Evolutionary conservation across 2,797 vertebrate genomes (phyloP).

Genomic region (Gallinago stenura): DNA sequence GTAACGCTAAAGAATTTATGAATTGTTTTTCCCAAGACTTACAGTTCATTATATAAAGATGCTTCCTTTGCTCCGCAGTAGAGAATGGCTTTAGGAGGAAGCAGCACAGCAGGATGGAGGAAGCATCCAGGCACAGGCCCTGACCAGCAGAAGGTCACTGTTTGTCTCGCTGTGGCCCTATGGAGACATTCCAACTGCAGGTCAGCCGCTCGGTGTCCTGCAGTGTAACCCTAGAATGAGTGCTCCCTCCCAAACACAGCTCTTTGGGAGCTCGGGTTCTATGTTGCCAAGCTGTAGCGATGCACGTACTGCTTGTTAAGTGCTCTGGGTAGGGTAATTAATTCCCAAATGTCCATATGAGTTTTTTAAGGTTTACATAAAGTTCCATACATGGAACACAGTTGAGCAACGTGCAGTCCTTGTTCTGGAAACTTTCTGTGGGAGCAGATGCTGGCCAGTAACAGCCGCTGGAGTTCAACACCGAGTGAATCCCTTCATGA

Average conservation of each 20-base stretch:
- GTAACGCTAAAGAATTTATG: not conserved
- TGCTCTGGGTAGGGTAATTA: not conserved
- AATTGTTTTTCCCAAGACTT: not conserved
- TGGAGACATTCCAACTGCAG: not conserved
- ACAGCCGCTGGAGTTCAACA: not conserved
- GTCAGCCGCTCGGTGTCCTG: rapidly evolving
- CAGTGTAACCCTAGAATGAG: not conserved
- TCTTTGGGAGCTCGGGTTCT: rapidly evolving
- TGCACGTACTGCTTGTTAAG: rapidly evolving
- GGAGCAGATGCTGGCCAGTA: not conserved
- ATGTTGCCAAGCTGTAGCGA: rapidly evolving
- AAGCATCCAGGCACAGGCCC: not conserved
- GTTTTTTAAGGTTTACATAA: not conserved
- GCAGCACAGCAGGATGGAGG: rapidly evolving
- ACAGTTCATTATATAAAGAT: not conserved
- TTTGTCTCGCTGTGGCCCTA: not conserved
- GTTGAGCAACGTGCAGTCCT: not conserved
- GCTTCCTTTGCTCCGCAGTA: not conserved
- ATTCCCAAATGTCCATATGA: not conserved
- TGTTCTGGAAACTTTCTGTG: not conserved
- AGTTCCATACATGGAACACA: not conserved
- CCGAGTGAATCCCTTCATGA: not conserved
- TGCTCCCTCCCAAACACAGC: not conserved
- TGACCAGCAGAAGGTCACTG: not conserved
- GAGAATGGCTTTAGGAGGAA: not conserved